Percentiles rank a stretch among this genome's conserved stretches.
Conservation (phyloP, 2,113 vertebrate species). For the Chloroceryle aenea region DNA sequence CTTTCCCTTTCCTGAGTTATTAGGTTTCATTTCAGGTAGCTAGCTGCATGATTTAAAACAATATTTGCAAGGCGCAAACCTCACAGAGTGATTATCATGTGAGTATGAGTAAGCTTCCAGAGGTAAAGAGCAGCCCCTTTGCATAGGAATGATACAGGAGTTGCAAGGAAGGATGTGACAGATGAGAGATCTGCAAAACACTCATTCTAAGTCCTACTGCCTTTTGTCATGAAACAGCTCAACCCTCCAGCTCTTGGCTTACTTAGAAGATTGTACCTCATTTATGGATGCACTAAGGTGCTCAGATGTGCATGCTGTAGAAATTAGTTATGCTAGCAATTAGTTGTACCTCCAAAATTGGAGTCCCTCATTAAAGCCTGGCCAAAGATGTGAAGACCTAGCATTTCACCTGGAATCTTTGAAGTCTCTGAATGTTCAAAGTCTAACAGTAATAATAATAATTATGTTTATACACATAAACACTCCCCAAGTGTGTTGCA, state of each 20-base stretch:
- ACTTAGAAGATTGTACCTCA: background rate
- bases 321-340: background rate
- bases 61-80: background rate
- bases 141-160: background rate
- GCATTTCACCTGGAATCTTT: constrained; percentile 5
- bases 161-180: background rate
- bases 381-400: background rate
- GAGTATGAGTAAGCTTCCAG: background rate
- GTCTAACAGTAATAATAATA: background rate
- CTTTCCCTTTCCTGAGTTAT: background rate
- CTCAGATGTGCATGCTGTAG: background rate
- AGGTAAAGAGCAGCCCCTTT: background rate
- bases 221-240: background rate
- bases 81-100: background rate
- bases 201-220: background rate
- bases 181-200: background rate
- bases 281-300: background rate
- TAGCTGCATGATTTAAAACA: background rate
- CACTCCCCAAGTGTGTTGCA: background rate
- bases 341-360: background rate
- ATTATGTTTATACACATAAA: background rate
- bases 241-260: background rate
- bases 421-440: constrained; percentile 6
- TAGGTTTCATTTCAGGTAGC: background rate
- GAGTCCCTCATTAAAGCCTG: background rate